Percentiles rank a stretch among this genome's conserved stretches.
Conservation (phyloP, 2,113 vertebrate genomes). For the Calonectris borealis region DNA sequence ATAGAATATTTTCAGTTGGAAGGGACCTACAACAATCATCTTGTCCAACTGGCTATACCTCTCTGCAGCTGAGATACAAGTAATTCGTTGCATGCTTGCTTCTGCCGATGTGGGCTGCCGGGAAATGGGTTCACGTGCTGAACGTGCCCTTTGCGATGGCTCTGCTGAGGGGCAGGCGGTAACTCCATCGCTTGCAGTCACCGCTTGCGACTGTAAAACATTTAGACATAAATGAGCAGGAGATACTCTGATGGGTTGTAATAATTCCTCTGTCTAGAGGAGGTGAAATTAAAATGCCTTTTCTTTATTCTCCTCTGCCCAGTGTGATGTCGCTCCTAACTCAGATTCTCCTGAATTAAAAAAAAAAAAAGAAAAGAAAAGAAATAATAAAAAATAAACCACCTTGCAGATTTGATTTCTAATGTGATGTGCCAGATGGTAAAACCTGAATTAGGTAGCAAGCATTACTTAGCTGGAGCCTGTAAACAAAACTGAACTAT, state of each 20-base stretch:
- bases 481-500: conserved; percentile 2
- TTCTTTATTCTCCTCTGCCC: background rate
- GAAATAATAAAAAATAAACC: background rate
- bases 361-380: background rate
- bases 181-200: background rate
- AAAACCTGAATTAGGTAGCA: conserved; percentile 26
- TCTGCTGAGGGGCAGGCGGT: background rate
- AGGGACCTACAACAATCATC: background rate
- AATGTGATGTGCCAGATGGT: conserved; percentile 63
- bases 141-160: background rate
- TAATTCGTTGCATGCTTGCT: fast-evolving
- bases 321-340: conserved; percentile 30
- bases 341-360: conserved; percentile 26
- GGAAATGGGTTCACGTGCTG: fast-evolving
- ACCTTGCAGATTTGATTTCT: conserved; percentile 36
- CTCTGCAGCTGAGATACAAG: fast-evolving
- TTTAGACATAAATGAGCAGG: background rate
- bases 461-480: background rate
- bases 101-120: fast-evolving
- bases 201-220: background rate
- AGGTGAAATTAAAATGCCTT: background rate
- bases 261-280: background rate
- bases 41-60: fast-evolving
- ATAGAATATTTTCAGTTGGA: background rate
- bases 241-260: background rate